Base-by-base conservation (phyloP, 2,113 vertebrate genomes). In the Nycticebus coucang region DNA sequence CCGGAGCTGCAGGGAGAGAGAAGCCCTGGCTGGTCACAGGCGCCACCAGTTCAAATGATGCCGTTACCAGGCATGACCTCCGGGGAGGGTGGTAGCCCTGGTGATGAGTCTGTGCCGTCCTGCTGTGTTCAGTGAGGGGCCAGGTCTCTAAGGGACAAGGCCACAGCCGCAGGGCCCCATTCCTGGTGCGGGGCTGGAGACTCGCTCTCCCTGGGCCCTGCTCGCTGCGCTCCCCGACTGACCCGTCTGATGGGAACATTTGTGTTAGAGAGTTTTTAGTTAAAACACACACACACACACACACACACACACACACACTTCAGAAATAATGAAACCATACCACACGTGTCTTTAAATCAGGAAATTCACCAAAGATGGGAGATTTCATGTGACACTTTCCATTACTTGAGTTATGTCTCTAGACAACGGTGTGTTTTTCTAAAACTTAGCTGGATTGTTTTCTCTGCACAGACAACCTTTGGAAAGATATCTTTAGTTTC, bases 201-300 rank as follows among this genome's bases (percentile, higher is more conserved):
- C 17, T 22, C 12, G 41, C 6, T 21, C 13, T 78, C 30, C 69
- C 50, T 19, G 4, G 4, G 37, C 21, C 21, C 50, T 19, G 12
- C 4, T 35, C 53, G 33, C 4, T 50, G 1, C 17, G 50, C 13
- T 55, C 10, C 26, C 26, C 0, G 0, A 50, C 50, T 64, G 26
- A 37, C 4, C 1, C 28, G 41, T 86, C 7, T 96, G 37, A 57
- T 57, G 37, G 64, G 9, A 80, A 37, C 22, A 19, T 15, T 80
- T 4, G 12, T 17, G 11, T 26, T 33, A 55, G 83, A 71, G 22
- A 45, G 60, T 24, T 84, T 12, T 71, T 41, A 95, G 50, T 62
- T 59, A 80, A 53, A 89, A 71, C 74, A 9, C 22, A n/a, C n/a
- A n/a, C 41, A 62, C 7, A 41, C 28, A 57, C 18, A 37, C 4